phyloP scores from a whole-genome alignment of 2,113 vertebrate genomes.

The Otis tarda region DNA sequence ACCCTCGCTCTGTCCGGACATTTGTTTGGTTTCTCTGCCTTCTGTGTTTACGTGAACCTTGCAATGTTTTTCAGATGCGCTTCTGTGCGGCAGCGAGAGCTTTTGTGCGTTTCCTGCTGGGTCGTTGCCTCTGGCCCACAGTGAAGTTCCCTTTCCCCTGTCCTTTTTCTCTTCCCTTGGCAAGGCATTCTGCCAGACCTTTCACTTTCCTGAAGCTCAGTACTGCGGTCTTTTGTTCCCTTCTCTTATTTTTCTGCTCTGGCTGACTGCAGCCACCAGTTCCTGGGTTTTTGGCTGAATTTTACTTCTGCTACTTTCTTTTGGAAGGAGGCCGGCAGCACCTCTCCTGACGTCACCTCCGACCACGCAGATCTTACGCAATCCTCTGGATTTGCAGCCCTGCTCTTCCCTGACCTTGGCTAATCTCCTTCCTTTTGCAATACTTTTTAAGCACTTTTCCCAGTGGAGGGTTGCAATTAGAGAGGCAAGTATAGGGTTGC shows the following conservation, averaged over 20 bases:
- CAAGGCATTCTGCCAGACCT: neutral
- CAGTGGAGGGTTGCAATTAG: constrained; percentile 25
- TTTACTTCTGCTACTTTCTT: neutral
- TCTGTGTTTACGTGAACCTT: neutral
- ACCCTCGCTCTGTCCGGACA: rapidly evolving
- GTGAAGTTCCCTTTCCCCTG: neutral
- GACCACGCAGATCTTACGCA: neutral
- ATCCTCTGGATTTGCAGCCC: neutral
- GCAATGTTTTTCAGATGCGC: neutral
- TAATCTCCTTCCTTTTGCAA: constrained; percentile 43
- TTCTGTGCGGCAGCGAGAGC: neutral
- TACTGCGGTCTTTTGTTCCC: neutral
- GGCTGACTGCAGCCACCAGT: neutral
- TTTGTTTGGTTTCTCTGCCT: neutral
- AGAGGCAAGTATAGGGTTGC: constrained; percentile 10
- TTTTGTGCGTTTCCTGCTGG: neutral
- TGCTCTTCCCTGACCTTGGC: constrained; percentile 26
- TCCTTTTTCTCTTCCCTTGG: neutral
- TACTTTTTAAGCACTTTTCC: constrained; percentile 24
- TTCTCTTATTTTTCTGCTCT: neutral
- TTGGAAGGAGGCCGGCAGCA: neutral
- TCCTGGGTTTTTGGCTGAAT: neutral
- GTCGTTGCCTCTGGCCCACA: neutral
- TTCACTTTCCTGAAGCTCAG: constrained; percentile 4
- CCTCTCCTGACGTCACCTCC: neutral